phyloP scores from a whole-genome alignment of 2,113 vertebrate species.

The Mastomys natalensis region DNA sequence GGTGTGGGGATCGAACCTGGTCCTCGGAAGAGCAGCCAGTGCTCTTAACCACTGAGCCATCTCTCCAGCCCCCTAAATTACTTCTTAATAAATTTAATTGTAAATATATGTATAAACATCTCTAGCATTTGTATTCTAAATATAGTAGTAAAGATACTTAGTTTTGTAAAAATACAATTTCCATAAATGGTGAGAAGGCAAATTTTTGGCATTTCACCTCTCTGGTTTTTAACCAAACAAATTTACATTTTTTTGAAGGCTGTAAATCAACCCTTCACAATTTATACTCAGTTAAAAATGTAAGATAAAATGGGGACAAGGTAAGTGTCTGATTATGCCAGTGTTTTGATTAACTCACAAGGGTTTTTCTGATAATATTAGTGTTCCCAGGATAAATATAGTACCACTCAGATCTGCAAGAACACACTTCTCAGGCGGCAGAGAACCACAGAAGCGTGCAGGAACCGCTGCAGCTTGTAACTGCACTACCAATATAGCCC shows the following conservation, averaged over 20 bases:
- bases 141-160: constrained; percentile 55
- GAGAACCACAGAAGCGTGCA: constrained; percentile 22
- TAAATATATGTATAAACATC: constrained; percentile 17
- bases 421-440: constrained; percentile 61
- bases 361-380: constrained; percentile 73
- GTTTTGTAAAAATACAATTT: constrained; percentile 1
- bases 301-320: background rate
- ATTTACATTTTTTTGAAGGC: constrained; percentile 49
- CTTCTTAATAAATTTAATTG: constrained; percentile 59
- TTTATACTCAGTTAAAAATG: constrained; percentile 49
- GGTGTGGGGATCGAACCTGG: background rate
- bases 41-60: background rate
- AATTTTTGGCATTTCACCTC: constrained; percentile 21
- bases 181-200: constrained; percentile 43
- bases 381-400: constrained; percentile 81
- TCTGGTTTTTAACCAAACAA: constrained; percentile 54
- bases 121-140: constrained; percentile 47
- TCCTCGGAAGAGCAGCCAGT: background rate
- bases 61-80: background rate
- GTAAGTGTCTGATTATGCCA: constrained; percentile 21
- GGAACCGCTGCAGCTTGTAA: constrained; percentile 69
- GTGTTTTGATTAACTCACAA: constrained; percentile 69
- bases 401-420: constrained; percentile 74
- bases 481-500: constrained; percentile 76
- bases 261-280: constrained; percentile 19